Evolutionary conservation across 2,113 vertebrate species (phyloP).

Genomic region (Ceyx melanurus): DNA sequence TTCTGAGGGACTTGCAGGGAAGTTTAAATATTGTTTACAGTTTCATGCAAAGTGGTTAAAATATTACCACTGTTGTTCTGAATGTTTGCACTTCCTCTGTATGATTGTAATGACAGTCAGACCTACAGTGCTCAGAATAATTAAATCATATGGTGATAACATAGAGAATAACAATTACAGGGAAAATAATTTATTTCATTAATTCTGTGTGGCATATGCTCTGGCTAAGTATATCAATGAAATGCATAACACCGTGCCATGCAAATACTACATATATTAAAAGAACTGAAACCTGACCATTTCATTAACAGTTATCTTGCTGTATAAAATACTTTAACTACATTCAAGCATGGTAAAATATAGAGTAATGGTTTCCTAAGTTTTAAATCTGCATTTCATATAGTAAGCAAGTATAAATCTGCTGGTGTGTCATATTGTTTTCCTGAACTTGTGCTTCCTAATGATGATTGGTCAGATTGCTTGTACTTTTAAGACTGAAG

Average conservation of each 20-base stretch:
- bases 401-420: neutral
- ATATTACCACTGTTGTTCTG: neutral
- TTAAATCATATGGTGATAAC: conserved; percentile 13
- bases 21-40: conserved; percentile 12
- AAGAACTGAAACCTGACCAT: conserved; percentile 37
- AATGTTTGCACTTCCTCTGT: neutral
- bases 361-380: neutral
- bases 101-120: neutral
- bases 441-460: neutral
- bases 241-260: neutral
- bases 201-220: neutral
- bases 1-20: conserved; percentile 13
- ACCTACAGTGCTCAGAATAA: neutral
- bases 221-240: neutral
- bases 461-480: neutral
- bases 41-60: neutral
- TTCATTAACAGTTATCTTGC: conserved; percentile 53
- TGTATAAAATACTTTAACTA: conserved; percentile 4
- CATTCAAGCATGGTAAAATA: conserved; percentile 51
- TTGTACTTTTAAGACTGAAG: neutral
- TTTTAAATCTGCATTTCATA: conserved; percentile 33
- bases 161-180: conserved; percentile 25
- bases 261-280: conserved; percentile 5
- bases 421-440: neutral
- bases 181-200: conserved; percentile 5